Evolutionary conservation across 2,888 invertebrate species (phyloP).

Genomic region (Antitype chi): DNA sequence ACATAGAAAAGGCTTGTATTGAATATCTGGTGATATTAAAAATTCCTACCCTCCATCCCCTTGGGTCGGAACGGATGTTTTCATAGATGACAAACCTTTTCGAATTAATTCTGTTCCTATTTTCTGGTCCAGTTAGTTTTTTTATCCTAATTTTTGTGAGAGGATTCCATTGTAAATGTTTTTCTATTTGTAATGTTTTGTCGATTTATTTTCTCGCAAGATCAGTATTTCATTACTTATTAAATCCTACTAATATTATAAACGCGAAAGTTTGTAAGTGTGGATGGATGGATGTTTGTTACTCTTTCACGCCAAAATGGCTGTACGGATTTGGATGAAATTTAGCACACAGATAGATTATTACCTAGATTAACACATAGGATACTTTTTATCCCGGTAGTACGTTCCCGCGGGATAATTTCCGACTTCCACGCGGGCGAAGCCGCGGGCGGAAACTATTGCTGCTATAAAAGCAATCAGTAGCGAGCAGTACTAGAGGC

Average conservation of each 20-base stretch:
- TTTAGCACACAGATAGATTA: no score
- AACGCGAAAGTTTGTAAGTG: no score
- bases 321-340: no score
- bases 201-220: slow-evolving; percentile 23
- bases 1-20: slow-evolving; percentile 76
- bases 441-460: no score
- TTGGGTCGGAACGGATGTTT: slow-evolving; percentile 61
- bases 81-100: slow-evolving; percentile 65
- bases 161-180: slow-evolving; percentile 40
- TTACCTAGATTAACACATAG: no score
- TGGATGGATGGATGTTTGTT: no score
- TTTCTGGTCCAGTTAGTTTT: slow-evolving; percentile 56
- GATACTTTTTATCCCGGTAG: no score
- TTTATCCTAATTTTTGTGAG: slow-evolving; percentile 50
- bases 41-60: slow-evolving; percentile 75
- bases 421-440: no score
- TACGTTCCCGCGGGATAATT: no score
- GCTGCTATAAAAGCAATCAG: slow-evolving; percentile 31
- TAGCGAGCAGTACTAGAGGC: background rate
- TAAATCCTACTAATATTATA: no score
- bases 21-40: slow-evolving; percentile 81
- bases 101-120: slow-evolving; percentile 60
- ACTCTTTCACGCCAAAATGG: no score
- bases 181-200: slow-evolving; percentile 28
- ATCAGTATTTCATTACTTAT: slow-evolving; percentile 20